Conservation (phyloP, 2,888 invertebrate species). For the Chrysodeixis includens region DNA sequence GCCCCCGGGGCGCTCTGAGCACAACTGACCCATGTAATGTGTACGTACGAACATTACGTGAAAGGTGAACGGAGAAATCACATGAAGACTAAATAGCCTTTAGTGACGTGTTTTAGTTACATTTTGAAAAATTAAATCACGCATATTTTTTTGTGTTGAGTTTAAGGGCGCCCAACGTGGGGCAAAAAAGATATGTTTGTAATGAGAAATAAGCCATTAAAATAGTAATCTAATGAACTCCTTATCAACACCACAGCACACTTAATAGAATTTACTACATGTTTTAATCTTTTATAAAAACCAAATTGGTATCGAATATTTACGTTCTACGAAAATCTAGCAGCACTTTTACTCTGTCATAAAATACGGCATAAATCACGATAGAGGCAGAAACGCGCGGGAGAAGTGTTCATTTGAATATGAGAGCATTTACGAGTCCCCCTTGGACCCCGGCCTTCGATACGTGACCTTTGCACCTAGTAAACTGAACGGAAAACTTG, state of each 20-base stretch:
- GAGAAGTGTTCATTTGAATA: conserved; percentile 31
- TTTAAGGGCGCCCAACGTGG: neutral
- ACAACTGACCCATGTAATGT: conserved; percentile 2
- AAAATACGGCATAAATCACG: conserved; percentile 10
- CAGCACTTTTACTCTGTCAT: neutral
- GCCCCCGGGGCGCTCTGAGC: neutral
- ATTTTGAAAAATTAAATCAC: too few species aligned
- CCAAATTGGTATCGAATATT: neutral
- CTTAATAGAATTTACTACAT: neutral
- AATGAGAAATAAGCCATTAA: neutral
- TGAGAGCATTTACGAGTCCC: conserved; percentile 40
- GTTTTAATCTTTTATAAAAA: neutral
- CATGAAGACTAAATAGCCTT: neutral
- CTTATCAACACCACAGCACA: neutral
- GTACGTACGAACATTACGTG: neutral
- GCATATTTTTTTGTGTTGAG: neutral
- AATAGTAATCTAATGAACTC: neutral
- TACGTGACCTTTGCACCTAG: conserved; percentile 36
- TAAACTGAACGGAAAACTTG: conserved; percentile 13
- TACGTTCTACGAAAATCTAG: neutral
- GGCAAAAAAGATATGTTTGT: neutral
- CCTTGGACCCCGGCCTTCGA: conserved; percentile 14
- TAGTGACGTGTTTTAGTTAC: neutral
- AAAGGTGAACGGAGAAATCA: neutral
- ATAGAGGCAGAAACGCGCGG: neutral